Base-by-base conservation (phyloP, 2,113 vertebrate species). In the Stegostoma tigrinum region DNA sequence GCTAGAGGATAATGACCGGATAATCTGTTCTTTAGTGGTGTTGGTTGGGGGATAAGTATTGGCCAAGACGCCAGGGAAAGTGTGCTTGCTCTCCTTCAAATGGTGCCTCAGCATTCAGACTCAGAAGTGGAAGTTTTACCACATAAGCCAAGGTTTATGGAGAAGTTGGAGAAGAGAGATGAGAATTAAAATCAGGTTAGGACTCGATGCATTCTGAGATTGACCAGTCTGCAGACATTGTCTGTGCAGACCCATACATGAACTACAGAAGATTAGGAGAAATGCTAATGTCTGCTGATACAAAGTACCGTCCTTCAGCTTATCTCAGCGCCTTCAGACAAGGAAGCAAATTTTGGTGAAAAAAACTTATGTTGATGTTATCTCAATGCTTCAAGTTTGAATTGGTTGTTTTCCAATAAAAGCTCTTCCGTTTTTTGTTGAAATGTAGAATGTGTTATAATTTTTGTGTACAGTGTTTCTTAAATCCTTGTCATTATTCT, bases 11-110 rank as follows among this genome's bases (percentile, higher is more conserved):
- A 93, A 93, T 93, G 64, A 38, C 15, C 19, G 66, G 34, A 87
- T 87, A 87, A 87, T 42, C 61, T 91, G n/a, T 66, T 38, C 34
- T 66, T 91, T 67, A 66, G 34, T 93, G 34, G 66, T 66, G 89
- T 93, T 66, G 89, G 19, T 38, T 93, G 61, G 66, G 34, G 17
- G 61, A n/a, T 93, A 93, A 93, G 66, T 93, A 93, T 93, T 93
- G 89, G 15, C 61, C 89, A 93, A 15, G 10, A 66, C 61, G 38
- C 34, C 27, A n/a, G 89, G 55, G 55, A 91, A 34, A 10, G 19
- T 15, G 34, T 66, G 5, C 55, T 34, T 90, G 87, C 34, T 78
- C 10, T 64, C 17, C 55, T 66, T 93, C n/a, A 66, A 91, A 64
- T 64, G 66, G 61, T 38, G 61, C 34, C 89, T 66, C 38, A 52